Evolutionary conservation across 2,113 vertebrate species (phyloP), one percentile per base, ranked within the genome.

Genomic region (Siniperca knerii): DNA sequence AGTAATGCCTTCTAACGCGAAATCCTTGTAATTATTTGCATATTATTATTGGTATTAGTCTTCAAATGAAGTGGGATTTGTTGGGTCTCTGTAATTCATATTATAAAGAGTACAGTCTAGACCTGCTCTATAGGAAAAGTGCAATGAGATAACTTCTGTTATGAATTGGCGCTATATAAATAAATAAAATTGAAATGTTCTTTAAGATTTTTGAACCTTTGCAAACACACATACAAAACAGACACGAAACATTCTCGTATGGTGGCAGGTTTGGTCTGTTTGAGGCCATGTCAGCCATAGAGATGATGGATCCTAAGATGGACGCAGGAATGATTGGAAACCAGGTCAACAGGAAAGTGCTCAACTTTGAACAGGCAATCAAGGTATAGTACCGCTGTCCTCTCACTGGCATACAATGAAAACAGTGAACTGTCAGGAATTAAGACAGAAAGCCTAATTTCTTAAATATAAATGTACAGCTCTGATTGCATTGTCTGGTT

Each of bases 291-390:
- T 99, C 98, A 82, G 98, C 98, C 80, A 99, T 99, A 91, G 98
- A 99, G 95, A 99, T 99, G 98, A 99, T 99, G 98, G 98, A 99
- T 94, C 98, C 98, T 18, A 99, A 99, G 90, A 99, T 99, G 98
- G 98, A 99, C 87, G 98, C 98, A 60, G 98, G 98, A 71, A 99
- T 99, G 98, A 99, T 99, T 84, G 98, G 98, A 88, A 99, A 99
- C 90, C 98, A 99, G 91, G 98, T 99, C 91, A 99, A 99, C 91
- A 96, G 98, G 73, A 99, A 99, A 90, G 97, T 99, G 91, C 97
- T 99, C 81, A 99, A 97, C 93, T 99, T 99, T 85, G 98, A 99
- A 84, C 98, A 99, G 93, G 97, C 98, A 81, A 97, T 99, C 81
- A 99, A 98, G 98, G 98, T 99, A 90, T 25, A 33, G 62, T 86